These are phyloP conservation scores for Drosophila persimilis DNA, from an alignment of 1,140 invertebrate species.

Conservation along the genomic window DNA sequence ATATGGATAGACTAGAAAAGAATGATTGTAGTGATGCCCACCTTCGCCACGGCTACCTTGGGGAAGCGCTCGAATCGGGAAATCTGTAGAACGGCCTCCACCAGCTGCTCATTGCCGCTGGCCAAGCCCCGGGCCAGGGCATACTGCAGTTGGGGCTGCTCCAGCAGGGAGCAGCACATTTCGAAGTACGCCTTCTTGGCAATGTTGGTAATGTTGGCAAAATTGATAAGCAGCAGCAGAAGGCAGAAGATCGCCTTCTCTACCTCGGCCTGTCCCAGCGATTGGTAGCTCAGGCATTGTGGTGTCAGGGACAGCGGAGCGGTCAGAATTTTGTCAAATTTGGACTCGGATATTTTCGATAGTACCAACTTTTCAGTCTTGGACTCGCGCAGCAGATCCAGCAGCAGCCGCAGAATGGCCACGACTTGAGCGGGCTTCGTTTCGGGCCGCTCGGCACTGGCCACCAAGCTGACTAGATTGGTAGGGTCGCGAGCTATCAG, in stretches of 20 bases:
- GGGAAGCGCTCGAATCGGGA: slow-evolving; percentile 78
- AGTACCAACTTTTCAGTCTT: slow-evolving; percentile 78
- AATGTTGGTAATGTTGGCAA: slow-evolving; percentile 53
- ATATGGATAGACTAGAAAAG: too few species aligned
- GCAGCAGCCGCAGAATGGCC: slow-evolving; percentile 61
- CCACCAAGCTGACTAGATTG: slow-evolving; percentile 55
- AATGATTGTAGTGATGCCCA: slow-evolving; percentile 19
- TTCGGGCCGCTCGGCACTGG: slow-evolving; percentile 62
- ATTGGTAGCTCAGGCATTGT: slow-evolving; percentile 52
- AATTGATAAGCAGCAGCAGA: slow-evolving; percentile 69
- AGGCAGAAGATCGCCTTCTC: slow-evolving; percentile 71
- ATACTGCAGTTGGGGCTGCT: slow-evolving; percentile 68
- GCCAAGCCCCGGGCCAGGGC: slow-evolving; percentile 68
- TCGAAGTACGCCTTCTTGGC: slow-evolving; percentile 79
- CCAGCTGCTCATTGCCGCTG: slow-evolving; percentile 57
- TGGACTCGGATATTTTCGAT: slow-evolving; percentile 73
- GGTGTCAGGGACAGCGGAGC: slow-evolving; percentile 48
- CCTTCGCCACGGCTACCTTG: slow-evolving; percentile 66
- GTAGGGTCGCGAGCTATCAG: slow-evolving; percentile 61
- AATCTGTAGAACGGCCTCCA: slow-evolving; percentile 67
- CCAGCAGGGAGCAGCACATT: slow-evolving; percentile 67
- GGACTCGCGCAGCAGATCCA: slow-evolving; percentile 53
- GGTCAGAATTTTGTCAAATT: slow-evolving; percentile 76
- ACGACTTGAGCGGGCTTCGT: slow-evolving; percentile 50
- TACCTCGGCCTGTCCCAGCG: slow-evolving; percentile 54